Base-by-base conservation (phyloP, 1,140 invertebrate species). In the Hycleus phaleratus region DNA sequence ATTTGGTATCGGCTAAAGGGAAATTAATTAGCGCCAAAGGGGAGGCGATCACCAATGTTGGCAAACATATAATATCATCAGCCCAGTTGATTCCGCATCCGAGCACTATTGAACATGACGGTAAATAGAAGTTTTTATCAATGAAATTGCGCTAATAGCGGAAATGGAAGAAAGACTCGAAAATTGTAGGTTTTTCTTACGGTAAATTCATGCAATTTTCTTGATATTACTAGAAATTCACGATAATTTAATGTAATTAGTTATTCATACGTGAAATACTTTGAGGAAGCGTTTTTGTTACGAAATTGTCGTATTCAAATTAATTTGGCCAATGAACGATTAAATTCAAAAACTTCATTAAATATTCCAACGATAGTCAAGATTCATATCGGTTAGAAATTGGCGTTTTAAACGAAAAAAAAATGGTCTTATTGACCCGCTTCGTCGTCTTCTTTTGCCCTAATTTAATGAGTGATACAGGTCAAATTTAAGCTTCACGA, bases 21-120 rank as follows among this genome's bases (percentile, higher is more conserved):
- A 86, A 84, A 70, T 74, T 88, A 24, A 81, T 90, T 55, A 79
- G 78, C 2, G 78, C 77, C 3, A 83, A 85, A 60, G 89, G 89
- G 8, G 86, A 90, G 49, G 84, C 81, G 12, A 84, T 91, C 50
- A 82, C 84, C 38, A 82, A 85, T 50, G 74, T 90, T n/a, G 89
- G 89, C 38, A 85, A 84, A 68, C 81, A 83, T 46, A 82, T 91
- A 51, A 86, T 87, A 10, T 82, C 79, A 49, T 87, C 85, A 46
- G 87, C 87, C 4, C 75, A 85, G 18, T 73, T 85, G 46, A 78
- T 78, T 59, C 76, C 81, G 39, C n/a, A 68, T 63, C 43, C 68
- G 60, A 51, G 65, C 66, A 47, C 62, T 66, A 40, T 61, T 58
- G 52, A 60, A 54, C 56, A 59, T 45, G 62, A 49, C 38, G 60